Evolutionary conservation across 2,113 vertebrate species (phyloP).

Genomic region (Myrmecobius fasciatus): DNA sequence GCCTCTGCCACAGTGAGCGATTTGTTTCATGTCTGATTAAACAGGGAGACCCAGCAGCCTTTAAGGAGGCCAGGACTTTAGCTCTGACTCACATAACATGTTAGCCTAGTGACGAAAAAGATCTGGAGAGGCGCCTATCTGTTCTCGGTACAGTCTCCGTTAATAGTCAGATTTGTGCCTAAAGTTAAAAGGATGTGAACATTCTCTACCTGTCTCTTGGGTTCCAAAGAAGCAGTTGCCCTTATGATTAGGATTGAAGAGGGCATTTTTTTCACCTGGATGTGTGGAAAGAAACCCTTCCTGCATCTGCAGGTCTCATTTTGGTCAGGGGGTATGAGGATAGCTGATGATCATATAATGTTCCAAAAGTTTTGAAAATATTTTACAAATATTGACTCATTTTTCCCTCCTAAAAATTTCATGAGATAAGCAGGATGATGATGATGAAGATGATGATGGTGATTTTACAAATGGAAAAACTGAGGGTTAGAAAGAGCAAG

Average conservation of each 20-base stretch:
- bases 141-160: background rate
- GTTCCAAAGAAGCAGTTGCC: background rate
- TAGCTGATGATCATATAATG: conserved; percentile 37
- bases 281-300: conserved; percentile 14
- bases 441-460: background rate
- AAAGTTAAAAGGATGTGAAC: background rate
- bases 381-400: conserved; percentile 28
- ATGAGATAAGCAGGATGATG: background rate
- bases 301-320: background rate
- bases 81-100: conserved; percentile 77
- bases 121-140: background rate
- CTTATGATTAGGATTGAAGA: background rate
- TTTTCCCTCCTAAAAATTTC: conserved; percentile 9
- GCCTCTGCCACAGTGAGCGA: conserved; percentile 86
- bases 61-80: conserved; percentile 82
- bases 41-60: conserved; percentile 87
- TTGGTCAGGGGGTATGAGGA: background rate
- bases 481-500: background rate
- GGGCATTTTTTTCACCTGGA: background rate
- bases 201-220: background rate
- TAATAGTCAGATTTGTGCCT: background rate
- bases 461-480: background rate
- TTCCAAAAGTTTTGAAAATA: conserved; percentile 20
- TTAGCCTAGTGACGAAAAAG: conserved; percentile 77
- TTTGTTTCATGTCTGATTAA: conserved; percentile 92